phyloP scores from a whole-genome alignment of 2,888 invertebrate species.

The Polydrusus cervinus region DNA sequence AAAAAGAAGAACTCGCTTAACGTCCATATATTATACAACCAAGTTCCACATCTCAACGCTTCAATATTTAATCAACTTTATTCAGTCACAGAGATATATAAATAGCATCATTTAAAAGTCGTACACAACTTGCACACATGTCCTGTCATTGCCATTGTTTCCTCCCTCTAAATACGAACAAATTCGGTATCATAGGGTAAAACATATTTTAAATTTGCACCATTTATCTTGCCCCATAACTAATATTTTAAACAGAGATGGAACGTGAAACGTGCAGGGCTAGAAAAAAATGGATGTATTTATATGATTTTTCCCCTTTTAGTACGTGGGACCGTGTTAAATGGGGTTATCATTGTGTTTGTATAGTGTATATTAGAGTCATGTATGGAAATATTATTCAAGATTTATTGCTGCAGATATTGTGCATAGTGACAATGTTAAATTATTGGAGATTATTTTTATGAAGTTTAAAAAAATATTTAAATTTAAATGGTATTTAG shows the following conservation, averaged over 20 bases:
- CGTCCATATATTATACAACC: too few relatives aligned
- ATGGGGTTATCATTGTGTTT: constrained; percentile 66
- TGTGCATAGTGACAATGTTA: constrained; percentile 35
- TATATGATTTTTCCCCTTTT: constrained; percentile 60
- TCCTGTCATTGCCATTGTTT: constrained; percentile 50
- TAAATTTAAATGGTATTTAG: too few relatives aligned
- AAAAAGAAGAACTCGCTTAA: too few relatives aligned
- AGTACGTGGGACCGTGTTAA: constrained; percentile 61
- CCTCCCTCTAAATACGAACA: constrained; percentile 50
- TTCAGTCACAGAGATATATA: constrained; percentile 29
- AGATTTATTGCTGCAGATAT: constrained; percentile 54
- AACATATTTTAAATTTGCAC: constrained; percentile 56
- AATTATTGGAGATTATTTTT: background rate
- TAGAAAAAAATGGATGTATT: constrained; percentile 58
- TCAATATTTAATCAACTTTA: background rate
- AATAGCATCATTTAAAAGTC: constrained; percentile 40
- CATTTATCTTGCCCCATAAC: constrained; percentile 56
- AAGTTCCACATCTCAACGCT: too few relatives aligned
- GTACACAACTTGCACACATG: constrained; percentile 49
- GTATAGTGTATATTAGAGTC: constrained; percentile 64
- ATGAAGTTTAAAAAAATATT: too few relatives aligned
- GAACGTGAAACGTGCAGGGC: background rate
- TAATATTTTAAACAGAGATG: constrained; percentile 51
- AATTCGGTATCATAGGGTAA: constrained; percentile 53
- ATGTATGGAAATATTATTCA: constrained; percentile 63